A percentile compares a stretch with the other conserved stretches of the same genome.
Evolutionary conservation across 2,113 vertebrate genomes (phyloP).

Genomic region (Merops nubicus): DNA sequence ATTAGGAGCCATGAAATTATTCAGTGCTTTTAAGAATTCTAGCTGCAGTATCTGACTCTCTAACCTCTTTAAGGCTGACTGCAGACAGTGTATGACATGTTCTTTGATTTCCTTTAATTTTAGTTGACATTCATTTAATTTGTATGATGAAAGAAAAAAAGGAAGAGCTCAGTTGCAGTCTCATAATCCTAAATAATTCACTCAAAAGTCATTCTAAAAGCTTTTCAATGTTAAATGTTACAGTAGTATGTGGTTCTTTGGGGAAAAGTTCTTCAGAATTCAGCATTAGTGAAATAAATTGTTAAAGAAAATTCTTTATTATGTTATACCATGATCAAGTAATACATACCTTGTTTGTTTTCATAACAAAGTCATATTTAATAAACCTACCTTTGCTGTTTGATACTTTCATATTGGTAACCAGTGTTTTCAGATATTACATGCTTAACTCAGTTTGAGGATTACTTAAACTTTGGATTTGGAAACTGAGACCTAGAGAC

Average conservation of each 20-base stretch:
- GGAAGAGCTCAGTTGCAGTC: neutral
- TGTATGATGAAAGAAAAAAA: conserved; percentile 31
- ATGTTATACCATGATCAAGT: neutral
- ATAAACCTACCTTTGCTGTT: neutral
- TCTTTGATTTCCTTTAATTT: conserved; percentile 54
- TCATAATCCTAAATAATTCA: conserved; percentile 35
- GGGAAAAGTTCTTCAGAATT: neutral
- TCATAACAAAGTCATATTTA: neutral
- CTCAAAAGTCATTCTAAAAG: neutral
- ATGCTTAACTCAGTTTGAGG: neutral
- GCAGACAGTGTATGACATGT: conserved; percentile 13
- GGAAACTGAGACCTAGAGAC: neutral
- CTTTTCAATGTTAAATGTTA: neutral
- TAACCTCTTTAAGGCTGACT: conserved; percentile 27
- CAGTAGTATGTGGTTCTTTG: neutral
- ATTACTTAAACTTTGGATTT: neutral
- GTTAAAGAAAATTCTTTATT: neutral
- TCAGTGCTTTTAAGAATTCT: conserved; percentile 13
- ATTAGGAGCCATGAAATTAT: conserved; percentile 35
- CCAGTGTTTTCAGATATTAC: neutral
- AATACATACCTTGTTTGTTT: neutral
- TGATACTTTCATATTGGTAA: neutral
- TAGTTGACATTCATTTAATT: conserved; percentile 44
- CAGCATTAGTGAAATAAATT: neutral
- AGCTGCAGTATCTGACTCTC: neutral